These are phyloP conservation scores for Samia ricini DNA, from an alignment of 1,140 invertebrate genomes.

Conservation along the genomic window DNA sequence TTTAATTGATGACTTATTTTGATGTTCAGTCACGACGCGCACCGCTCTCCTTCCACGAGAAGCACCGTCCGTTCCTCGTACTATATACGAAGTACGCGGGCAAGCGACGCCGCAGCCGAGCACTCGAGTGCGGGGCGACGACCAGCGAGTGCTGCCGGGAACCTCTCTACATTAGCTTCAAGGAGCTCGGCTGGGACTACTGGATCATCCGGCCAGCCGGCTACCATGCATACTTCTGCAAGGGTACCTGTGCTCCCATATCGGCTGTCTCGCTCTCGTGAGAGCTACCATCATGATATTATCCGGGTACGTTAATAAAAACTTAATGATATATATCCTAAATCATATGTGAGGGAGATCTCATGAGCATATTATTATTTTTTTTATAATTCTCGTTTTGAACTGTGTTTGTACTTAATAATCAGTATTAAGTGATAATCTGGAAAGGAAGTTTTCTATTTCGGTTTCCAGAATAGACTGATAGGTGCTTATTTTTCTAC, in stretches of 20 bases:
- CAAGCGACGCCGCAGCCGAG: slow-evolving; percentile 81
- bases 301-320: slow-evolving; percentile 81
- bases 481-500: no score
- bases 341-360: no score
- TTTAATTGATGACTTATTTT: not conserved
- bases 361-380: no score
- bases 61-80: slow-evolving; percentile 85
- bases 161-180: slow-evolving; percentile 88
- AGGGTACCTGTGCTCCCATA: slow-evolving; percentile 85
- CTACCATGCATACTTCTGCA: slow-evolving; percentile 92
- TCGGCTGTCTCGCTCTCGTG: slow-evolving; percentile 82
- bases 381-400: no score
- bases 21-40: slow-evolving; percentile 73
- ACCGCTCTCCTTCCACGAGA: slow-evolving; percentile 81
- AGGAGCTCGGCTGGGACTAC: slow-evolving; percentile 91
- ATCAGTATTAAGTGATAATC: no score
- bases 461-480: no score
- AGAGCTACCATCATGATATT: slow-evolving; percentile 83
- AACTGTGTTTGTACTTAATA: no score
- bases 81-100: slow-evolving; percentile 82
- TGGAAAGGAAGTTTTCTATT: no score
- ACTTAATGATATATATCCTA: no score
- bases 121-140: slow-evolving; percentile 83
- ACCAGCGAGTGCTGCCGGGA: slow-evolving; percentile 89
- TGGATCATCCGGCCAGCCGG: slow-evolving; percentile 90